Percentiles rank a stretch among this genome's conserved stretches.
Conservation (phyloP, 2,113 vertebrate genomes). For the Elgaria multicarinata region DNA sequence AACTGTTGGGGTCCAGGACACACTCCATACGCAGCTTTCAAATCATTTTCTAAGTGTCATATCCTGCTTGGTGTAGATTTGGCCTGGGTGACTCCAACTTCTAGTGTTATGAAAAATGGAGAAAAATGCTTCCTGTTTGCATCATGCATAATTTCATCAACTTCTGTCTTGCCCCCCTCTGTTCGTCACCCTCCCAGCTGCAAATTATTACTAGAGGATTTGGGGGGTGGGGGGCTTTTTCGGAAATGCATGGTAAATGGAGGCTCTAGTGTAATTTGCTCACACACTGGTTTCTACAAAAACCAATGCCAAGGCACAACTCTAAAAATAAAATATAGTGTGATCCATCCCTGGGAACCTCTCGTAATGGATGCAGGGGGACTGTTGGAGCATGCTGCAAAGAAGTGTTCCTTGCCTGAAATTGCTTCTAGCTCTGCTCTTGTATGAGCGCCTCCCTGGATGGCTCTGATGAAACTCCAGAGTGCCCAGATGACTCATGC, state of each 20-base stretch:
- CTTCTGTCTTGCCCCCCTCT: background rate
- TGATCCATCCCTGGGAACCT: background rate
- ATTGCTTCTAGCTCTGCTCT: background rate
- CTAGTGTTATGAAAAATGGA: background rate
- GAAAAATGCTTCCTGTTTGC: background rate
- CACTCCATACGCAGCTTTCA: too few relatives aligned
- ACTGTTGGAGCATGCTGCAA: background rate
- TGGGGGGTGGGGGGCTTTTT: background rate
- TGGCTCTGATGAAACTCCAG: background rate
- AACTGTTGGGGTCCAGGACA: too few relatives aligned
- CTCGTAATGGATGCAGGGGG: background rate
- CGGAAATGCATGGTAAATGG: background rate
- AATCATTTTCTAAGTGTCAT: too few relatives aligned
- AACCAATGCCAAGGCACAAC: background rate
- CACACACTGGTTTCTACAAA: background rate
- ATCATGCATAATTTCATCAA: background rate
- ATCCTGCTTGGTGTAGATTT: too few relatives aligned
- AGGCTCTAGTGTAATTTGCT: background rate
- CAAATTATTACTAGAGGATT: background rate
- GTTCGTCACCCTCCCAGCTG: too few relatives aligned
- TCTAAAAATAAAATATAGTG: background rate
- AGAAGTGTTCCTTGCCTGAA: background rate
- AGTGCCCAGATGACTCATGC: fast-evolving
- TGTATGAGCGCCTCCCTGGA: background rate
- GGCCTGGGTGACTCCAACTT: background rate